Evolutionary conservation across 2,888 invertebrate species (phyloP).

Genomic region (Orgyia antiqua): DNA sequence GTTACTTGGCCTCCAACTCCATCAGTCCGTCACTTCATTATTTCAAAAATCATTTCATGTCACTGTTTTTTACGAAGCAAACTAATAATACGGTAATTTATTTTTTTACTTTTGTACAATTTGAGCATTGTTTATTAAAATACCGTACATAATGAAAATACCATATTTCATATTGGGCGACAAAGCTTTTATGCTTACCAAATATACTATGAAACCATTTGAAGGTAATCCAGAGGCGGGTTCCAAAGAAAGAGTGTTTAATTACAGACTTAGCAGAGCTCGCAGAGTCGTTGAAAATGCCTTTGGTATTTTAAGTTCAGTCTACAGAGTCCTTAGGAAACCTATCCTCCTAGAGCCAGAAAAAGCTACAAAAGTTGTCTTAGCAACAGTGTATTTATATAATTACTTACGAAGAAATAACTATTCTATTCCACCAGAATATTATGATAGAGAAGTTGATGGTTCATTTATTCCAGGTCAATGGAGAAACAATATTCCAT

Average conservation of each 20-base stretch:
- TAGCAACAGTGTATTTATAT: constrained; percentile 14
- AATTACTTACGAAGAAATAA: constrained; percentile 11
- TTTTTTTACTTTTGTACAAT: too few species aligned
- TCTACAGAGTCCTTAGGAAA: constrained; percentile 7
- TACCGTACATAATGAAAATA: constrained; percentile 7
- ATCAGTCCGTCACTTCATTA: too few species aligned
- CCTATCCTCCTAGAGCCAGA: constrained; percentile 7
- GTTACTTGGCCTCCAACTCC: too few species aligned
- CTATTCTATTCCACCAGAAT: constrained; percentile 14
- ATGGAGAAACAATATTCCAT: constrained; percentile 9
- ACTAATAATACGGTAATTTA: too few species aligned
- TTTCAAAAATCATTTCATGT: too few species aligned
- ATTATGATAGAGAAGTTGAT: constrained; percentile 10
- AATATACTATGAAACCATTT: constrained; percentile 8
- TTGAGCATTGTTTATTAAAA: too few species aligned
- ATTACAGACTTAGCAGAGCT: constrained; percentile 8
- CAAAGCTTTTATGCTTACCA: constrained; percentile 10
- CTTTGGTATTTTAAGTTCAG: constrained; percentile 9
- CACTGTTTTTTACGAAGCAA: too few species aligned
- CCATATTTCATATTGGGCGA: constrained; percentile 10
- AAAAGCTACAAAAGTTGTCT: constrained; percentile 8
- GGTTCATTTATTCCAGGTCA: constrained; percentile 8
- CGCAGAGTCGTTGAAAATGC: constrained; percentile 5
- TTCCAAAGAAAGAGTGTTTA: constrained; percentile 8
- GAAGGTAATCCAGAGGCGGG: constrained; percentile 2